Evolutionary conservation across 2,113 vertebrate genomes (phyloP).

Genomic region (Nettapus auritus): DNA sequence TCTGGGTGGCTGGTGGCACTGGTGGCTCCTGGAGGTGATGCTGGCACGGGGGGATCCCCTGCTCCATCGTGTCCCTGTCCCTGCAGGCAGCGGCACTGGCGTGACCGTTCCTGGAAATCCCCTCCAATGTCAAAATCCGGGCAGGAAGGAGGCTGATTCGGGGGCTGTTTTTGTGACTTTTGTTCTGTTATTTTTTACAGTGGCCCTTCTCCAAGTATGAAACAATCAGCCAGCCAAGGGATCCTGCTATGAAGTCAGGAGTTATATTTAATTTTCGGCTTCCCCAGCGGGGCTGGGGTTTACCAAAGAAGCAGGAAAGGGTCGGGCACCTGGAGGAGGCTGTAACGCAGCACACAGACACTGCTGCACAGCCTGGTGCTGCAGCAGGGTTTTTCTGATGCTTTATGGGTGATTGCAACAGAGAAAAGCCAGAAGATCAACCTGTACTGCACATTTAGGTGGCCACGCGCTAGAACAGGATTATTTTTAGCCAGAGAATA

Average conservation of each 20-base stretch:
- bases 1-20: neutral
- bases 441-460: neutral
- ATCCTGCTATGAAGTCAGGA: neutral
- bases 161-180: neutral
- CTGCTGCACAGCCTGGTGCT: neutral
- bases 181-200: neutral
- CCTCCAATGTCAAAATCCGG: neutral
- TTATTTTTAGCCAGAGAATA: slow-evolving; percentile 7
- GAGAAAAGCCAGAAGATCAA: neutral
- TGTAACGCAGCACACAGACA: neutral
- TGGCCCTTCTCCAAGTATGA: neutral
- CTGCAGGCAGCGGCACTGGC: rapidly evolving
- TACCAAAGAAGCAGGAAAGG: neutral
- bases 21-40: neutral
- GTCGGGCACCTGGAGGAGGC: neutral
- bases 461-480: neutral
- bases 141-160: neutral
- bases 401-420: neutral
- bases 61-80: neutral
- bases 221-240: neutral
- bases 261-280: neutral
- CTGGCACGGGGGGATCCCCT: neutral
- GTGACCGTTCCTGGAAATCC: neutral
- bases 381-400: neutral
- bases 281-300: neutral